Evolutionary conservation across 2,888 invertebrate genomes (phyloP).

Genomic region (Brenthis hecate): DNA sequence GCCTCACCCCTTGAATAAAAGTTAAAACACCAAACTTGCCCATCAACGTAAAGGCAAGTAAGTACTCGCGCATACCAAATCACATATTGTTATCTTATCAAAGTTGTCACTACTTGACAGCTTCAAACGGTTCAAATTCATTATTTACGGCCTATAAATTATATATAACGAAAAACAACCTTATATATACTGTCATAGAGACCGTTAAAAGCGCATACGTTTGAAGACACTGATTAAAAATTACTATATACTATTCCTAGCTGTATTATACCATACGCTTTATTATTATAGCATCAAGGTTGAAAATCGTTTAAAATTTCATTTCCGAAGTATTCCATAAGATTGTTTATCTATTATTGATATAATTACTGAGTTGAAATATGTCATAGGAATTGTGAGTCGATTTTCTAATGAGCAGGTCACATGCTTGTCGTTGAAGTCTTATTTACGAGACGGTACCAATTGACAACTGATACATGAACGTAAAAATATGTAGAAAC

Average conservation of each 20-base stretch:
- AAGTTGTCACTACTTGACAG: slow-evolving; percentile 36
- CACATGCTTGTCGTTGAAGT: slow-evolving; percentile 22
- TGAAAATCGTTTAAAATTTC: neutral
- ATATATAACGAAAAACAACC: slow-evolving; percentile 10
- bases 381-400: slow-evolving; percentile 37
- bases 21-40: slow-evolving; percentile 23
- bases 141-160: slow-evolving; percentile 5
- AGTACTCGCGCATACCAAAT: slow-evolving; percentile 31
- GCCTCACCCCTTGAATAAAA: neutral
- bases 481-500: too few species aligned
- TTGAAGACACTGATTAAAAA: slow-evolving; percentile 17
- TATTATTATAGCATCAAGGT: slow-evolving; percentile 5
- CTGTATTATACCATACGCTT: neutral
- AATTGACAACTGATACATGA: slow-evolving; percentile 31
- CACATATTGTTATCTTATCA: slow-evolving; percentile 36
- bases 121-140: slow-evolving; percentile 31
- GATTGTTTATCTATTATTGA: slow-evolving; percentile 34
- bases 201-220: neutral
- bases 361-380: slow-evolving; percentile 41
- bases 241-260: slow-evolving; percentile 2
- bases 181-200: slow-evolving; percentile 17
- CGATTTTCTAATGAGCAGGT: slow-evolving; percentile 38
- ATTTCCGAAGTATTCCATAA: neutral
- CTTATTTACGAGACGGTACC: neutral
- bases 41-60: slow-evolving; percentile 32